Evolutionary conservation across 2,797 vertebrate genomes (phyloP), one percentile per base, ranked within the genome.

Genomic region (Chrysocyon brachyurus): DNA sequence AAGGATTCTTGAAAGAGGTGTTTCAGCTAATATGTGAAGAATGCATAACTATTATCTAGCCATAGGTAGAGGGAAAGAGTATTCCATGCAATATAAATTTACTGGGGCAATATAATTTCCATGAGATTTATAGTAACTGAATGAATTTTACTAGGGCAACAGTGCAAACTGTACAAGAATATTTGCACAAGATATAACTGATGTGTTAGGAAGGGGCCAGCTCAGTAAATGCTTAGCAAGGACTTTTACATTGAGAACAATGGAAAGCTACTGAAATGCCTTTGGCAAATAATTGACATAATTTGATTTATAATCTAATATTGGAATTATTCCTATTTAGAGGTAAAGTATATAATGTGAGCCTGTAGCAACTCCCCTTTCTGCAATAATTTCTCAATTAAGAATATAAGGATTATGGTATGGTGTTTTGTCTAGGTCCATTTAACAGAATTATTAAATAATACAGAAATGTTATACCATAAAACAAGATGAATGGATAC

Each of bases 211-310:
- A 68, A 57, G 16, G 26, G 24, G 36, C 6, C 46, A 90, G 75
- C 81, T 78, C 21, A 61, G 57, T 40, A 46, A 81, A 46, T 24
- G 6, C 11, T 22, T 78, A 72, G 21, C 66, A 90, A 93, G 24
- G 7, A 78, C 57, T 83, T 90, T 81, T 82, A 40, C 56, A 5
- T 56, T 49, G 63, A 96, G 26, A 36, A 82, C 15, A 94, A 54
- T 57, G 17, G 5, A 87, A 15, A 72, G 33, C 24, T 82, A 61
- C 9, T 85, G 36, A 92, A 81, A 81, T 81, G 56, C 3, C 68
- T 97, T 75, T 81, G 57, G 40, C 59, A 93, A 90, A 49, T 46
- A 82, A 96, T 49, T 68, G 59, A 73, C 4, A 57, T 87, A 33
- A 56, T 92, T 78, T 63, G 16, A 49, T 63, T 77, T 82, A 82